phyloP scores from a whole-genome alignment of 23 tunicate species.

The Styela clava region DNA sequence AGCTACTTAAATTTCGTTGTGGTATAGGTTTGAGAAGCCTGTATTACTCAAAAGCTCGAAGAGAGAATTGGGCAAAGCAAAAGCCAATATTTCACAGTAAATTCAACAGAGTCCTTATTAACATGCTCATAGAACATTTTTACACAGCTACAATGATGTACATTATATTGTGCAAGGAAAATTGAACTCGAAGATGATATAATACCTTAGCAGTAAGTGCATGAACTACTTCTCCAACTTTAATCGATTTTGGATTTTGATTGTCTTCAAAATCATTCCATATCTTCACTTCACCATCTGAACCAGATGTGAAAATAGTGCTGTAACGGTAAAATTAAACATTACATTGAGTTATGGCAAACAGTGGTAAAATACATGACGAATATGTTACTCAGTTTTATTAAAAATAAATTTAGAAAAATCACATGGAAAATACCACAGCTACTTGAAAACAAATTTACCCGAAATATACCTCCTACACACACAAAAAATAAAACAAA shows the following conservation, averaged over 20 bases:
- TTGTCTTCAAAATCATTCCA: slow-evolving; percentile 69
- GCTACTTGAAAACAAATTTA: no score
- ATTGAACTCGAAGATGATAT: no score
- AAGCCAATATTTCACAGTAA: no score
- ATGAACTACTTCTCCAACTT: slow-evolving; percentile 48
- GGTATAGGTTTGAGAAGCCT: no score
- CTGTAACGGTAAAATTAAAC: neutral
- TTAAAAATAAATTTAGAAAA: neutral
- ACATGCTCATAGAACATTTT: neutral
- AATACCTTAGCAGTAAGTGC: slow-evolving; percentile 48
- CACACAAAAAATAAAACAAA: no score
- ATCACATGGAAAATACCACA: neutral
- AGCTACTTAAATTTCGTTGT: no score
- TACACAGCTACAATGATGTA: neutral
- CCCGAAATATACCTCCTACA: no score
- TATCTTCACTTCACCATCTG: slow-evolving; percentile 65
- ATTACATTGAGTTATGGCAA: no score
- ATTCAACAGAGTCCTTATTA: no score
- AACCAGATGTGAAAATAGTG: slow-evolving; percentile 61
- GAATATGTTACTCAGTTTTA: neutral
- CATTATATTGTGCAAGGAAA: neutral
- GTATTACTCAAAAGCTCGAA: no score
- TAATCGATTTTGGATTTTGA: slow-evolving; percentile 43
- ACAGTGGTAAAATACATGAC: neutral
- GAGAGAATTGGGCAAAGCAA: no score